Evolutionary conservation across 1,140 invertebrate species (phyloP).

Genomic region (Melanaphis sacchari): DNA sequence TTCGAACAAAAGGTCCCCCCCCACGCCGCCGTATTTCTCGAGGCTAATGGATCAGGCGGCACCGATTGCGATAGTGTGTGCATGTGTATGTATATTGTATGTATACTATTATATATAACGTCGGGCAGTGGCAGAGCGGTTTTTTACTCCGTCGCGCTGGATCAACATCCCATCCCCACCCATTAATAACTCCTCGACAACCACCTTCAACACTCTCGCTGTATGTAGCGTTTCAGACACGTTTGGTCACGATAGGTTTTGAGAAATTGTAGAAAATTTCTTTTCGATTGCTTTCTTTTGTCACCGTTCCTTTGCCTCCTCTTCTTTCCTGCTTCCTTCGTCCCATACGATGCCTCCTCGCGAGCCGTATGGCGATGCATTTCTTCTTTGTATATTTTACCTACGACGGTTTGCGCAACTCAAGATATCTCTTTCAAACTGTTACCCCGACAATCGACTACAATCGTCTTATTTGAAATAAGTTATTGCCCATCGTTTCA

Average conservation of each 20-base stretch:
- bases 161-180: neutral
- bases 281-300: constrained; percentile 7
- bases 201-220: neutral
- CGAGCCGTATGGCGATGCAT: no score
- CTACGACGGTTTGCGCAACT: neutral
- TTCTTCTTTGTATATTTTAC: neutral
- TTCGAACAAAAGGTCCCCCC: neutral
- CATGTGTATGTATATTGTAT: neutral
- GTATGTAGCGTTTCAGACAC: neutral
- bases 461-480: neutral
- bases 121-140: neutral
- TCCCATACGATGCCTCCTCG: no score
- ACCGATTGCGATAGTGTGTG: neutral
- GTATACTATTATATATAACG: no score
- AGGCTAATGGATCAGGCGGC: constrained; percentile 34
- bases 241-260: neutral
- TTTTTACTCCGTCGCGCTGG: neutral
- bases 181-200: neutral
- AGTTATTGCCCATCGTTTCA: neutral
- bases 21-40: no score
- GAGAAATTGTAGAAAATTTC: neutral
- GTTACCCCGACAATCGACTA: neutral
- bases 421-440: neutral
- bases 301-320: neutral
- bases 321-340: no score